Base-by-base conservation (phyloP, 2,113 vertebrate species). In the Engraulis encrasicolus region DNA sequence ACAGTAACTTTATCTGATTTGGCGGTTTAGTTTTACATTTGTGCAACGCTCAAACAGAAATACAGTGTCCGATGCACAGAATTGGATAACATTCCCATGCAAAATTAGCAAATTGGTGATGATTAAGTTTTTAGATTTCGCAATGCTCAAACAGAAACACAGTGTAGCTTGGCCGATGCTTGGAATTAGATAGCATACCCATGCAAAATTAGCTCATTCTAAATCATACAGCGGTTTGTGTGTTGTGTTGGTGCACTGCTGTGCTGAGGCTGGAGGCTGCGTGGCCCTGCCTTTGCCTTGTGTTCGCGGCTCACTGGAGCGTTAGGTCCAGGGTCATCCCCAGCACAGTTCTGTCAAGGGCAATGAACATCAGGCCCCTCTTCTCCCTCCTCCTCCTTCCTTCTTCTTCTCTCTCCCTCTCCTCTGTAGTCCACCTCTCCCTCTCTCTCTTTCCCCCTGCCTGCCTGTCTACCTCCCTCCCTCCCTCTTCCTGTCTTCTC, bases 281-380 rank as follows among this genome's bases (percentile, higher is more conserved):
- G 90, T 84, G 85, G 80, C 20, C 66, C 90, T 81, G 88, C 83
- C 19, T 23, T 80, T 81, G 88, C 83, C 19, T 23, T 80, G 86
- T 87, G 87, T 23, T 80, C 81, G 89, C 87, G 90, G 93, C 79
- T 87, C 91, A 89, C 61, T 79, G 85, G 91, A 92, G 93, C 91
- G 85, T 93, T 91, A 91, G 89, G 88, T 45, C 85, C 83, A 87
- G 90, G 93, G 93, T 95, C 93, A 95, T 89, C 88, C 85, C 86
- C 84, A 87, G 93, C 90, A 89, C 92, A 92, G 89, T 89, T 90
- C 90, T 94, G 94, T 95, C 95, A 93, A 78, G 74, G 52, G 81
- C 23, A 66, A 94, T 95, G 45, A 95, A 79, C 90, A 85, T 95
- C 95, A 95, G 89, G 82, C 83, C 48, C n/a, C 84, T 88, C 87